phyloP scores from a whole-genome alignment of 2,888 invertebrate genomes.

The Phyllotreta striolata region DNA sequence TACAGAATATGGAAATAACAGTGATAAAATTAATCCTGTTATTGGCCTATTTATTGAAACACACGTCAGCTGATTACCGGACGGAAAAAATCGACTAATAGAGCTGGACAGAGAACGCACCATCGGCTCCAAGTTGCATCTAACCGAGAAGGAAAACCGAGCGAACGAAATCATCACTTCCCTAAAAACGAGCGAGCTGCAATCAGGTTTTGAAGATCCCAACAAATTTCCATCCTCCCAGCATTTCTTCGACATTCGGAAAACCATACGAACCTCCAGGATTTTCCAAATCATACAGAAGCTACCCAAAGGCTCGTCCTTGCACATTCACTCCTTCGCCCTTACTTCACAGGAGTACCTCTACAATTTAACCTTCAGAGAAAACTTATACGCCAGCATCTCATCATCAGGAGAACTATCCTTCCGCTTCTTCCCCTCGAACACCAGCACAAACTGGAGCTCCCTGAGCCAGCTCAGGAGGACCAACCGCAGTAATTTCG shows the following conservation, averaged over 20 bases:
- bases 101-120: slow-evolving; percentile 37
- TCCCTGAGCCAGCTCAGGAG: slow-evolving; percentile 40
- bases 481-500: slow-evolving; percentile 58
- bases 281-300: slow-evolving; percentile 71
- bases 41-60: too few species aligned
- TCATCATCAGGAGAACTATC: slow-evolving; percentile 10
- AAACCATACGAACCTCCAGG: slow-evolving; percentile 67
- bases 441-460: slow-evolving; percentile 27
- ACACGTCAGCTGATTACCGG: slow-evolving; percentile 42
- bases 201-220: slow-evolving; percentile 50
- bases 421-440: slow-evolving; percentile 27
- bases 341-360: slow-evolving; percentile 1
- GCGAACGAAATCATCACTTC: slow-evolving; percentile 54
- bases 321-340: slow-evolving; percentile 70
- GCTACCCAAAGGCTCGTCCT: slow-evolving; percentile 77
- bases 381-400: slow-evolving; percentile 31
- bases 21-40: too few species aligned
- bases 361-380: slow-evolving; percentile 13
- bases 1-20: too few species aligned
- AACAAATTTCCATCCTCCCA: slow-evolving; percentile 67
- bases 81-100: slow-evolving; percentile 41
- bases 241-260: slow-evolving; percentile 71
- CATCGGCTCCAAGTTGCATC: slow-evolving; percentile 54
- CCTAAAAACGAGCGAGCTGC: slow-evolving; percentile 51
- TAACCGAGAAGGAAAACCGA: slow-evolving; percentile 48